These are phyloP conservation scores for Lacanobia wlatinum DNA, from an alignment of 2,888 invertebrate genomes.

Conservation along the genomic window DNA sequence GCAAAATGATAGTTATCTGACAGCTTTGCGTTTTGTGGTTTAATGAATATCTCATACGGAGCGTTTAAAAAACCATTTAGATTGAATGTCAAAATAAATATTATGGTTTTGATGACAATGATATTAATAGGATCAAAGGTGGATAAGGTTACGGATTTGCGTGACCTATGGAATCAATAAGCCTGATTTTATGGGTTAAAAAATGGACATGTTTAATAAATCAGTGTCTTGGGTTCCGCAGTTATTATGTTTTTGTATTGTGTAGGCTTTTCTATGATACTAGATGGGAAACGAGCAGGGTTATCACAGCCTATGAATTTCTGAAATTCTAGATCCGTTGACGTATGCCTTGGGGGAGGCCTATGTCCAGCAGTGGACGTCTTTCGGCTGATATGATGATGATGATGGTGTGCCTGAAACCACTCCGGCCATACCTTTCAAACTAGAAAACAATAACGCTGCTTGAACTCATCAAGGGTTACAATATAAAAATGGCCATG, in stretches of 20 bases:
- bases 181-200: background rate
- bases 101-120: conserved; percentile 15
- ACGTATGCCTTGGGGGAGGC: too few species aligned
- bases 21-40: background rate
- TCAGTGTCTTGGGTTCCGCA: conserved; percentile 16
- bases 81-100: conserved; percentile 30
- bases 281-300: too few species aligned
- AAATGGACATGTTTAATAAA: background rate
- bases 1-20: background rate
- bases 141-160: conserved; percentile 28
- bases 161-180: conserved; percentile 37
- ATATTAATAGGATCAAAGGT: conserved; percentile 28
- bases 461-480: background rate
- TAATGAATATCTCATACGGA: background rate
- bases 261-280: too few species aligned
- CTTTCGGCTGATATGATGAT: too few species aligned
- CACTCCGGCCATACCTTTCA: background rate
- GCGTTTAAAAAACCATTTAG: conserved; percentile 22
- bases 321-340: too few species aligned
- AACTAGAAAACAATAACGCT: background rate
- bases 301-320: too few species aligned
- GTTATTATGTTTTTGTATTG: too few species aligned
- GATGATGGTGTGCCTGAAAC: too few species aligned
- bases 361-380: too few species aligned
- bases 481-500: background rate